phyloP scores from a whole-genome alignment of 2,113 vertebrate species.

The Cheilinus undulatus region DNA sequence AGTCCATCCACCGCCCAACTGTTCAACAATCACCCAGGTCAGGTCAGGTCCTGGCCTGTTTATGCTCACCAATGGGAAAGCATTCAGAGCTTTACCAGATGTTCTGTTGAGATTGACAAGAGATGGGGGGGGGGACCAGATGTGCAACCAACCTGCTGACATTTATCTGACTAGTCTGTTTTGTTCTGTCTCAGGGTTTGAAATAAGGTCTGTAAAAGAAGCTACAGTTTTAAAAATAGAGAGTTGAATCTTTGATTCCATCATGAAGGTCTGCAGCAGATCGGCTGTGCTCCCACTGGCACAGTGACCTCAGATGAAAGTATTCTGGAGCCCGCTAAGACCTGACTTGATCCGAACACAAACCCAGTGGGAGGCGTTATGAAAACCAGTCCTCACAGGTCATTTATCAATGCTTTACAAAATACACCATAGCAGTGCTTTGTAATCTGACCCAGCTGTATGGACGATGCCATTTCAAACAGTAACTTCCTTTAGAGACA shows the following conservation, averaged over 20 bases:
- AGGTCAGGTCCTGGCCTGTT: slow-evolving; percentile 4
- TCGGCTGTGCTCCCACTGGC: neutral
- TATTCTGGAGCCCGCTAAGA: neutral
- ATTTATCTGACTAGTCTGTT: slow-evolving; percentile 9
- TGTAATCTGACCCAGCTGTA: neutral
- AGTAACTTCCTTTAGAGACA: neutral
- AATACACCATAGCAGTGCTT: neutral
- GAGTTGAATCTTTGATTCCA: neutral
- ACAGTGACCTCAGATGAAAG: neutral
- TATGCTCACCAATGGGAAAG: neutral
- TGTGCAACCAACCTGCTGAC: neutral
- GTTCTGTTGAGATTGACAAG: slow-evolving; percentile 18
- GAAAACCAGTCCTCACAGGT: too few relatives aligned
- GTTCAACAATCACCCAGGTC: neutral
- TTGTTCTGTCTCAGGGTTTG: neutral
- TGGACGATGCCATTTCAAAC: neutral
- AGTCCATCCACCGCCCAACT: neutral
- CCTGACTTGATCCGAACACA: neutral
- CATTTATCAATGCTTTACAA: too few relatives aligned
- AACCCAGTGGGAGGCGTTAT: neutral
- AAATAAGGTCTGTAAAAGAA: too few relatives aligned
- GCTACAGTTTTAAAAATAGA: neutral
- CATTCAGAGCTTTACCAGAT: slow-evolving; percentile 19
- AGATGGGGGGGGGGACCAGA: slow-evolving; percentile 26
- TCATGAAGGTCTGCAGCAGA: neutral